Conservation (phyloP, 2,888 invertebrate species). For the Auanema freiburgensis region DNA sequence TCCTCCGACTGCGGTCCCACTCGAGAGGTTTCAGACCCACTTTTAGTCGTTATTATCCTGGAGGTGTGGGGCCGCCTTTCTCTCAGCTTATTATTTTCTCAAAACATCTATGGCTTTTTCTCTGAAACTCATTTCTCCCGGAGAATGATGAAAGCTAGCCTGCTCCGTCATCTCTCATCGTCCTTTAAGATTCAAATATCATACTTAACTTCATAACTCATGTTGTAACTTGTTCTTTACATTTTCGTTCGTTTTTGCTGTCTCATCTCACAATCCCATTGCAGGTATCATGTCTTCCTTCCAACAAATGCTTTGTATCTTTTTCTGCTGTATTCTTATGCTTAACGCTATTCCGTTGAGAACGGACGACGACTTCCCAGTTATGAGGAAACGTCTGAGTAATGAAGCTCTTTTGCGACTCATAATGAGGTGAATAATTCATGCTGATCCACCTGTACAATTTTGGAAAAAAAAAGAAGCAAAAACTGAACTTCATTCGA, state of each 20-base stretch:
- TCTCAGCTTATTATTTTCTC: too few species aligned
- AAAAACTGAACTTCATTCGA: neutral
- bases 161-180: too few species aligned
- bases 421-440: conserved; percentile 32
- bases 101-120: too few species aligned
- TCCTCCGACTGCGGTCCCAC: too few species aligned
- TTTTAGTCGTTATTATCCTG: too few species aligned
- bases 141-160: too few species aligned
- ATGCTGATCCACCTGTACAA: neutral
- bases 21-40: too few species aligned
- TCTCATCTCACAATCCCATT: conserved; percentile 22
- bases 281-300: conserved; percentile 8
- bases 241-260: conserved; percentile 8
- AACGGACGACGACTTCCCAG: conserved; percentile 13
- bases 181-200: too few species aligned
- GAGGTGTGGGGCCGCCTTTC: too few species aligned
- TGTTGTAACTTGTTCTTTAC: neutral
- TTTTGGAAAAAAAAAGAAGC: neutral
- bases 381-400: conserved; percentile 34
- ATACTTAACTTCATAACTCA: too few species aligned
- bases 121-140: too few species aligned
- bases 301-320: conserved; percentile 14
- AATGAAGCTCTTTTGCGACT: conserved; percentile 43
- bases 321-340: conserved; percentile 19
- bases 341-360: conserved; percentile 29